These are phyloP conservation scores for Orchestes rusci DNA, from an alignment of 2,888 invertebrate genomes.

Conservation along the genomic window DNA sequence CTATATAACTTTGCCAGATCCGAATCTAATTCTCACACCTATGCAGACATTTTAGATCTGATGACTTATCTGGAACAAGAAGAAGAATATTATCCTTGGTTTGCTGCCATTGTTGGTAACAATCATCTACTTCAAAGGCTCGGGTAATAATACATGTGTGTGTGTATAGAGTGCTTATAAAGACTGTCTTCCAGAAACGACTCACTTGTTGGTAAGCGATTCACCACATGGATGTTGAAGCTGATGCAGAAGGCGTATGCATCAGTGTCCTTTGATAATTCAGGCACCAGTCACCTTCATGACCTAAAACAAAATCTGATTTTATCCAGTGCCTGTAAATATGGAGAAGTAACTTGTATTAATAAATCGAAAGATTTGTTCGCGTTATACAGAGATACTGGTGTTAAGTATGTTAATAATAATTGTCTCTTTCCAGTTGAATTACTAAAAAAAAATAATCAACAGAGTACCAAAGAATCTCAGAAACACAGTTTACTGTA, in stretches of 20 bases:
- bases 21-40: slow-evolving; percentile 2
- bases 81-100: slow-evolving; percentile 20
- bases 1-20: slow-evolving; percentile 18
- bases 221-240: slow-evolving; percentile 37
- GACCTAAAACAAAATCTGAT: slow-evolving; percentile 54
- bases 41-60: slow-evolving; percentile 8
- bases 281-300: slow-evolving; percentile 41
- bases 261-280: slow-evolving; percentile 9
- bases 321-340: slow-evolving; percentile 53
- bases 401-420: slow-evolving; percentile 4
- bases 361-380: slow-evolving; percentile 42
- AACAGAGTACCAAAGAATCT: slow-evolving; percentile 56
- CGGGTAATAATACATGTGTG: slow-evolving; percentile 6
- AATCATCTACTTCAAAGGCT: slow-evolving; percentile 18
- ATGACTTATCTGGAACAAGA: slow-evolving; percentile 16
- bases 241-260: slow-evolving; percentile 15
- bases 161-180: background rate
- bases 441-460: background rate
- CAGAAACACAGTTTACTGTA: slow-evolving; percentile 68
- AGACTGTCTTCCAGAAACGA: slow-evolving; percentile 5
- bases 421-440: background rate
- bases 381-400: slow-evolving; percentile 11
- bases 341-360: slow-evolving; percentile 54
- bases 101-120: slow-evolving; percentile 15
- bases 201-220: slow-evolving; percentile 5